These are phyloP conservation scores for Drosophila erecta DNA, from an alignment of 1,140 invertebrate genomes.

Conservation along the genomic window DNA sequence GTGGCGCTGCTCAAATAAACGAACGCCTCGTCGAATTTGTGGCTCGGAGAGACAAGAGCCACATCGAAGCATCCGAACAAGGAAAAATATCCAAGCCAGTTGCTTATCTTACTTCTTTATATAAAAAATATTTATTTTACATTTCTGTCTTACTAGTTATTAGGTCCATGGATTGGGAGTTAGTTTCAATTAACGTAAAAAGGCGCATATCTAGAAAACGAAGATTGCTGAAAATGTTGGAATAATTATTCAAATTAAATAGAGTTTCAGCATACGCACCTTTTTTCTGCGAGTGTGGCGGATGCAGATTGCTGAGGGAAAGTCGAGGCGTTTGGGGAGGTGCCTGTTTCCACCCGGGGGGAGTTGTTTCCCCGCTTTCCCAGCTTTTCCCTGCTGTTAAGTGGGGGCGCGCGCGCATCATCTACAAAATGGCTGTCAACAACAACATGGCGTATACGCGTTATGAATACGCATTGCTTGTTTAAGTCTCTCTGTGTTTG, in stretches of 20 bases:
- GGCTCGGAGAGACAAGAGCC: slow-evolving; percentile 28
- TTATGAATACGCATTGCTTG: slow-evolving; percentile 81
- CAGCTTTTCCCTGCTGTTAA: slow-evolving; percentile 18
- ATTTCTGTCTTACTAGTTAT: neutral
- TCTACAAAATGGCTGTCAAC: slow-evolving; percentile 81
- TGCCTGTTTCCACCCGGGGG: neutral
- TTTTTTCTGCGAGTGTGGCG: neutral
- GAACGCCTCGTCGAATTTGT: slow-evolving; percentile 73
- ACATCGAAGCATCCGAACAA: slow-evolving; percentile 14
- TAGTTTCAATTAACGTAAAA: too few relatives aligned
- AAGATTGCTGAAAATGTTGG: too few relatives aligned
- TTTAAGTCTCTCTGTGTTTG: slow-evolving; percentile 42
- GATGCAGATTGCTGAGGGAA: slow-evolving; percentile 17
- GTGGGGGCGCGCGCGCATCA: slow-evolving; percentile 73
- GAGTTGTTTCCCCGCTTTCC: slow-evolving; percentile 16
- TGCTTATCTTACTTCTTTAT: too few relatives aligned
- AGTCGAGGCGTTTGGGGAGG: neutral
- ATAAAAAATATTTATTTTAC: too few relatives aligned
- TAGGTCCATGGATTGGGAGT: too few relatives aligned
- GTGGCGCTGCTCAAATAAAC: slow-evolving; percentile 79
- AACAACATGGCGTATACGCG: slow-evolving; percentile 81
- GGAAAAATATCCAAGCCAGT: neutral
- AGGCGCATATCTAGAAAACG: too few relatives aligned
- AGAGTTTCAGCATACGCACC: too few relatives aligned
- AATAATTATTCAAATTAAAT: too few relatives aligned